These are phyloP conservation scores for Chrysemys picta DNA, from an alignment of 2,113 vertebrate genomes.

Conservation along the genomic window DNA sequence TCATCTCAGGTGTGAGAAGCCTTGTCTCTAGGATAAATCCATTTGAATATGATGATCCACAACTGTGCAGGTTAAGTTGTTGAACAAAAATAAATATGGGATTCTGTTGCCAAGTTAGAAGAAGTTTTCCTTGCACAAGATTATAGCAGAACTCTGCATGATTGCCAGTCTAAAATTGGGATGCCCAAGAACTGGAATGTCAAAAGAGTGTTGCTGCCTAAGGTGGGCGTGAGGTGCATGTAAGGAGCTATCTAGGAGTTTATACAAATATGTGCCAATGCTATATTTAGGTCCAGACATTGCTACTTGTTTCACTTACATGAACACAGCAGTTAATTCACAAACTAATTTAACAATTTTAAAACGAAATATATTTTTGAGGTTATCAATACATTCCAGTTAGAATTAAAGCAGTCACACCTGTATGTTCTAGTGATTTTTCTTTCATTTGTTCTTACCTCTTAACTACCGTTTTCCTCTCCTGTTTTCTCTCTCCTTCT, in stretches of 20 bases:
- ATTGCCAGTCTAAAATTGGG: not conserved
- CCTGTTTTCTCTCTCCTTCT: not conserved
- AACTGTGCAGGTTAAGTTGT: not conserved
- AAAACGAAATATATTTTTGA: not conserved
- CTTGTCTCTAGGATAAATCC: not conserved
- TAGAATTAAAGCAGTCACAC: not conserved
- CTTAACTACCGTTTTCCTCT: too few relatives aligned
- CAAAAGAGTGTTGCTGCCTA: not conserved
- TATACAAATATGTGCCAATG: not conserved
- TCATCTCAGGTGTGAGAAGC: not conserved
- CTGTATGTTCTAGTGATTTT: not conserved
- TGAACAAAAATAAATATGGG: too few relatives aligned
- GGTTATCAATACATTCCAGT: not conserved
- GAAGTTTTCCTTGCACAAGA: not conserved
- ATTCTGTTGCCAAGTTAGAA: not conserved
- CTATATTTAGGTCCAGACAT: not conserved
- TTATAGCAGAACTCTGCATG: not conserved
- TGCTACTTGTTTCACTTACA: not conserved
- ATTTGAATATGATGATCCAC: not conserved
- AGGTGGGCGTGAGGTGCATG: accelerated
- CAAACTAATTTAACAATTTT: not conserved
- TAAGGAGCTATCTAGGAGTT: not conserved
- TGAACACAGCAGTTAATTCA: not conserved
- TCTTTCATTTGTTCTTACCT: not conserved
- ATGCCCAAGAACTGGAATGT: not conserved